Base-by-base conservation (phyloP, 2,113 vertebrate genomes). In the Empidonax alnorum region DNA sequence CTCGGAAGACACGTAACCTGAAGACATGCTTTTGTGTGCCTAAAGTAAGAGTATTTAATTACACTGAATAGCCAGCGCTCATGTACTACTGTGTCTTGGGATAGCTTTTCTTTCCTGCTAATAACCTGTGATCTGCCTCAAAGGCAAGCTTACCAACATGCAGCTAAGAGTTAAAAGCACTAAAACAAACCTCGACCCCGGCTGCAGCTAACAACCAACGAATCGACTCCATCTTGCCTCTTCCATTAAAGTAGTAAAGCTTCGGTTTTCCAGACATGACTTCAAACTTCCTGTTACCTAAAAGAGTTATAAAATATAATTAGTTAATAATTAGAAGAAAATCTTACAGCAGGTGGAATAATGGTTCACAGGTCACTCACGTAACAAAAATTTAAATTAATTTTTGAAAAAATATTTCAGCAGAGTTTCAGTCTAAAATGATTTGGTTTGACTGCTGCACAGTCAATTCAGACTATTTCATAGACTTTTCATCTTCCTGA, bases 201-300 rank as follows among this genome's bases (percentile, higher is more conserved):
- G 98, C 98, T 19, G 98, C 98, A 15, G 98, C 97, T 55, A 99
- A 50, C 37, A 99, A 94, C 99, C 99, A 99, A 46, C 98, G 97
- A 69, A 99, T 85, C 3, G 99, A 97, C 92, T 99, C 99, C 99
- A 99, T 99, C 77, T 96, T 98, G 52, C 99, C 99, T 96, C 99
- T 98, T n/a, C 99, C 99, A 72, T 99, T 90, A 18, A 99, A 98
- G 84, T 99, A 99, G 86, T 98, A 90, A 72, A 99, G 96, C 52
- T 98, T 98, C 2, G 98, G 97, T 89, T 98, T 99, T 65, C 23
- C 94, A 2, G 98, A 58, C 99, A 99, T 99, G 78, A n/a, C n/a
- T 88, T 92, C 62, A 91, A 80, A 59, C 78, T 84, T 82, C 52
- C 15, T 13, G 15, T 44, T 74, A 88, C 91, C 97, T 97, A 83